These are phyloP conservation scores for Rhingia campestris DNA, from an alignment of 2,888 invertebrate genomes.

Conservation along the genomic window DNA sequence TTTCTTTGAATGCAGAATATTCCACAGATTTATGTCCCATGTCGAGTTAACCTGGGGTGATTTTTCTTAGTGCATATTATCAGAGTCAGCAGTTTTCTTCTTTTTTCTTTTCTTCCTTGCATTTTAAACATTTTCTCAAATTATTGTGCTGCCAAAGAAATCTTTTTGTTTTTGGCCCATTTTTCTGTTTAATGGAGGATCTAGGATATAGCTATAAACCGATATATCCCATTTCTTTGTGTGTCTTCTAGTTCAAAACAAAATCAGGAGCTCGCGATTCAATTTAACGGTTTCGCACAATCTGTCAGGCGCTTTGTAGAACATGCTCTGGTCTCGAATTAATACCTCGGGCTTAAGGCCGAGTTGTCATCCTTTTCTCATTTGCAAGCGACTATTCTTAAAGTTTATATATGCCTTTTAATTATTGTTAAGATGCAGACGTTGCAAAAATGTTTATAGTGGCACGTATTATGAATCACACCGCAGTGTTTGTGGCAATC, in stretches of 20 bases:
- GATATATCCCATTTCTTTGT: slow-evolving; percentile 14
- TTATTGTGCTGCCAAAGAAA: slow-evolving; percentile 31
- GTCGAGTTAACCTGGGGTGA: slow-evolving; percentile 70
- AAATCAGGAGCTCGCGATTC: slow-evolving; percentile 24
- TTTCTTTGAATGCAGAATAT: slow-evolving; percentile 58
- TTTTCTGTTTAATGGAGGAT: slow-evolving; percentile 22
- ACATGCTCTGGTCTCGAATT: slow-evolving; percentile 43
- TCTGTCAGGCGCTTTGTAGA: slow-evolving; percentile 17
- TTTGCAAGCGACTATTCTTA: slow-evolving; percentile 24
- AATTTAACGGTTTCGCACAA: slow-evolving; percentile 41
- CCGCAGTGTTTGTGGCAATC: slow-evolving; percentile 15
- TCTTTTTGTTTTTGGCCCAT: slow-evolving; percentile 30
- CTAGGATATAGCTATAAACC: slow-evolving; percentile 30
- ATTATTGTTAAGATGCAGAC: slow-evolving; percentile 2
- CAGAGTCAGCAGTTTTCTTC: slow-evolving; percentile 13
- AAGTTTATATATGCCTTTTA: slow-evolving; percentile 19
- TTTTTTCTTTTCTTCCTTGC: slow-evolving; percentile 6
- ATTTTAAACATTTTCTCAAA: slow-evolving; percentile 27
- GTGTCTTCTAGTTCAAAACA: slow-evolving; percentile 11
- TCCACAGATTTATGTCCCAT: slow-evolving; percentile 60
- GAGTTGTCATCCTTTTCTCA: slow-evolving; percentile 26
- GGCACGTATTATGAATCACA: slow-evolving; percentile 55
- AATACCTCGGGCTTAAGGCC: slow-evolving; percentile 47
- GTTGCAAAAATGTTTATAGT: slow-evolving; percentile 23
- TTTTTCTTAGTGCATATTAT: slow-evolving; percentile 21